Base-by-base conservation (phyloP, 2,113 vertebrate species). In the Phrynocephalus versicolor region DNA sequence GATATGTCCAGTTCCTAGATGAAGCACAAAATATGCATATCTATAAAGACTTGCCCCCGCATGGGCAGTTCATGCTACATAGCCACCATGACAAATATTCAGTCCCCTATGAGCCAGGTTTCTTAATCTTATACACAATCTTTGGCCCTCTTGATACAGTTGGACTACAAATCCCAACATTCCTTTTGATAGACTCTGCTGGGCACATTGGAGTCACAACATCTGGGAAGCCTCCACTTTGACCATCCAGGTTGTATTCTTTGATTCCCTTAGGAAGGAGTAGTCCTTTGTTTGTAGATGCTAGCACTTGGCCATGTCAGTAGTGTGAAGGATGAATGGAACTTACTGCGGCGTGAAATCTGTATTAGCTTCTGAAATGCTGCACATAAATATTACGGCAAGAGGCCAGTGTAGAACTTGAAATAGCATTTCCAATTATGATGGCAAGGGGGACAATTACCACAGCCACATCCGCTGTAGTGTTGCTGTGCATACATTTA, bases 351-450 rank as follows among this genome's bases (percentile, higher is more conserved):
- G 37, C 21, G 2, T 45, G 37, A 85, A 80, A 72, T 72, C 3
- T 15, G 57, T 23, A 85, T 60, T 58, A 70, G 55, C 37, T 85
- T 72, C 33, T 79, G 76, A 88, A 90, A 87, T 73, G 57, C 3
- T 85, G 18, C 30, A 39, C 33, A 55, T 55, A 74, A 86, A 81
- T 64, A 33, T 73, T 35, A 18, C 73, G 74, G 70, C 41, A 37
- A 81, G 41, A 21, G 25, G 2, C 71, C 27, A n/a, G 51, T 55
- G 51, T 80, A 81, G 80, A 81, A 23, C 39, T 64, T 23, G 35
- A 25, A 37, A 51, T 73, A 81, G 39, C 25, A 21, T 45, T 30
- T 27, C 6, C 37, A 64, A 60, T 57, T 21, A 67, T 6, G 4
- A 23, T 82, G 79, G 35, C 2, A 87, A 15, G 5, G 73, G 79